Evolutionary conservation across 2,888 invertebrate species (phyloP).

Genomic region (Pyrgus malvae): DNA sequence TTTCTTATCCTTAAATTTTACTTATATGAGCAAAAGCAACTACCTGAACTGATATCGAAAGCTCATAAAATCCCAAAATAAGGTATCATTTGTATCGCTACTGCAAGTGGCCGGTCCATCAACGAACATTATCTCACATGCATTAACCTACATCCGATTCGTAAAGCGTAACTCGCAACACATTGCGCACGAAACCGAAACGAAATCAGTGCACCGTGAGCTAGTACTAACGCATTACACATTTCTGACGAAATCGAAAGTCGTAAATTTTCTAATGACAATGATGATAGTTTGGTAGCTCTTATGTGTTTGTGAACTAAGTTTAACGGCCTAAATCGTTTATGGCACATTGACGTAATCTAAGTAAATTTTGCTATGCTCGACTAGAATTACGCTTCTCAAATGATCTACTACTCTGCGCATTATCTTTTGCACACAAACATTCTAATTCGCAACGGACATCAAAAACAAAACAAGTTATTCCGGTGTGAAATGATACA

Average conservation of each 20-base stretch:
- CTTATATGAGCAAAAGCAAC: no score
- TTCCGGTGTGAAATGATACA: background rate
- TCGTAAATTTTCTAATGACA: conserved; percentile 37
- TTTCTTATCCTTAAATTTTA: no score
- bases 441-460: background rate
- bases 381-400: conserved; percentile 14
- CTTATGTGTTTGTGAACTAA: conserved; percentile 28
- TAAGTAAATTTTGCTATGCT: conserved; percentile 29
- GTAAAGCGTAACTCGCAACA: conserved; percentile 60
- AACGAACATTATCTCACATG: conserved; percentile 48
- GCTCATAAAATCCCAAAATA: conserved; percentile 11
- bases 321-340: conserved; percentile 26
- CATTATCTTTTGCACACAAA: background rate
- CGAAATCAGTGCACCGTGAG: conserved; percentile 61
- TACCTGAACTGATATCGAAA: background rate
- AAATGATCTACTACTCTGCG: no score
- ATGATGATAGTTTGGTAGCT: conserved; percentile 16
- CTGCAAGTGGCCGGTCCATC: conserved; percentile 22
- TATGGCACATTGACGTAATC: conserved; percentile 23
- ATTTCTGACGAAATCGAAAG: conserved; percentile 67
- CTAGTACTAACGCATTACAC: conserved; percentile 56
- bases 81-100: conserved; percentile 4
- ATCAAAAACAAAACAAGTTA: background rate
- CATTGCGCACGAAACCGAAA: conserved; percentile 62
- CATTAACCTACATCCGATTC: conserved; percentile 72